Base-by-base conservation (phyloP, 2,797 vertebrate genomes). In the Intellagama lesueurii region DNA sequence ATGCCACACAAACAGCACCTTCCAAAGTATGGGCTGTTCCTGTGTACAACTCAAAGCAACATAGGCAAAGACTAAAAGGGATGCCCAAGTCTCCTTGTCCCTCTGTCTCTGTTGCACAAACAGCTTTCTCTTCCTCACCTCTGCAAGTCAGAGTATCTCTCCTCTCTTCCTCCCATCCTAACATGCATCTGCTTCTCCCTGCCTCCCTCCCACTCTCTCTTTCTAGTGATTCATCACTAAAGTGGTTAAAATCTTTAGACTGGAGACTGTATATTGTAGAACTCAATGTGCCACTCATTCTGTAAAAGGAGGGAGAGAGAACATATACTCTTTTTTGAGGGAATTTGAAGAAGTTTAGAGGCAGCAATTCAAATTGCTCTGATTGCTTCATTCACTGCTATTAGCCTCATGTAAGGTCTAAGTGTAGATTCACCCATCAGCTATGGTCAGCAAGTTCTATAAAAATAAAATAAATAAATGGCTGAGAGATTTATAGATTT, bases 401-500 rank as follows among this genome's bases (percentile, higher is more conserved):
- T 1, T 60, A 70, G 47, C 5, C 49, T 24, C 64, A 68, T 28
- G 22, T 35, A 16, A 52, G 40, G 8, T 26, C 4, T 40, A 68
- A 24, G n/a, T 83, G 5, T 77, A 2, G 7, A 72, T 68, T 47
- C 22, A 26, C 6, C 47, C 14, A 68, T 2, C 16, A 68, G 2
- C 49, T 24, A 77, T 40, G 7, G 40, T 66, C 56, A 82, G 44
- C 73, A n/a, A 77, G 17, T 56, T 78, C 64, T 88, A 56, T 44
- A 49, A 80, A 28, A 82, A 52, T 40, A 40, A 40, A 40, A 40
- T 40, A 40, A 40, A 3, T 40, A 40, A 40, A 69, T 28, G 14
- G 30, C 35, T 80, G 14, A 69, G 56, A 73, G 76, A 75, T 72
- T 28, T 88, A n/a, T 35, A 64, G n/a, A 47, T 83, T 30, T 88